phyloP scores from a whole-genome alignment of 2,113 vertebrate species.

The Tursiops truncatus region DNA sequence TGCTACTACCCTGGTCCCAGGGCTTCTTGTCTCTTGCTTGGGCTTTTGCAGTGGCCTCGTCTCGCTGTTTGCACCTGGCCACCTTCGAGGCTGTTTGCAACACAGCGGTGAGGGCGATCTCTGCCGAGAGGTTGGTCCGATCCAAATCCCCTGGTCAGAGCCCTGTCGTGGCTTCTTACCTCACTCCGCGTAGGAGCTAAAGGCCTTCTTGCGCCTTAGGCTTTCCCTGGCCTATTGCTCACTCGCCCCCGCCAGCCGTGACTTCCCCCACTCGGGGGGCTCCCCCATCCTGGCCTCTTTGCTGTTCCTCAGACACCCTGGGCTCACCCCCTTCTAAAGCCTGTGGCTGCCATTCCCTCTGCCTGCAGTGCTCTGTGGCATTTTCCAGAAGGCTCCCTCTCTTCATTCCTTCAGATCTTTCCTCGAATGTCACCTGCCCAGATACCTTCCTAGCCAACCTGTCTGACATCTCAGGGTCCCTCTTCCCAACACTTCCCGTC shows the following conservation, averaged over 20 bases:
- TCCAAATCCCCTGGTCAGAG: not conserved
- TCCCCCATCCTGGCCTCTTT: not conserved
- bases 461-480: not conserved
- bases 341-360: rapidly evolving
- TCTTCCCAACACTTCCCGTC: not conserved
- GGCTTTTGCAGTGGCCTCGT: not conserved
- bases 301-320: not conserved
- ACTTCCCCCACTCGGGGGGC: rapidly evolving
- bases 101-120: not conserved
- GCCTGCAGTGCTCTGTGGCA: not conserved
- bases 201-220: not conserved
- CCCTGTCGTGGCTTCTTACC: not conserved
- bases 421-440: not conserved
- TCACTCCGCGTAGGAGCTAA: no score
- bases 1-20: rapidly evolving
- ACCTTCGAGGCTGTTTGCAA: not conserved
- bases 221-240: not conserved
- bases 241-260: rapidly evolving
- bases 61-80: not conserved
- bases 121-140: not conserved
- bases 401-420: not conserved
- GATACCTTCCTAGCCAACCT: not conserved
- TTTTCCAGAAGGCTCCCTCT: not conserved
- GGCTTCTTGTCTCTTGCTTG: not conserved
- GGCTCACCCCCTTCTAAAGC: no score